Evolutionary conservation across 2,797 vertebrate species (phyloP).

Genomic region (Smutsia gigantea): DNA sequence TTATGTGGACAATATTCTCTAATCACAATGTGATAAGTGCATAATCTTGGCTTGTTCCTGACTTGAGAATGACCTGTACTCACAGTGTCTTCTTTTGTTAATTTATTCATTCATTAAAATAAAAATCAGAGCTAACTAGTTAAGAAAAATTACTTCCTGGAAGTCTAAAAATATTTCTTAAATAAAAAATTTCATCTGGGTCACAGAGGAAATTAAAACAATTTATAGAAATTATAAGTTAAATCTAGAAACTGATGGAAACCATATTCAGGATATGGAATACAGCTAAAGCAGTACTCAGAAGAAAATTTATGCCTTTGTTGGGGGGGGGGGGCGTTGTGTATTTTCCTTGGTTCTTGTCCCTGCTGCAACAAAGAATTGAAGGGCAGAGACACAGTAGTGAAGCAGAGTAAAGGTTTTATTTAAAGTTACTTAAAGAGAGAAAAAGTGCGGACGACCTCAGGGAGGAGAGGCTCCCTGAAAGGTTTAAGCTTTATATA

Average conservation of each 20-base stretch:
- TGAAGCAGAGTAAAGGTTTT: no score
- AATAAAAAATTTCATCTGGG: background rate
- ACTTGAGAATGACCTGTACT: background rate
- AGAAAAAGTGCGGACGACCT: no score
- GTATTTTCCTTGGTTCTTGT: no score
- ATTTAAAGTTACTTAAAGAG: no score
- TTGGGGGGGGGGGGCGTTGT: no score
- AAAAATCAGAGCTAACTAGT: background rate
- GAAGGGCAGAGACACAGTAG: no score
- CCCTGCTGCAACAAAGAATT: no score
- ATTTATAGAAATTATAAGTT: background rate
- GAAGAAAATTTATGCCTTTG: background rate
- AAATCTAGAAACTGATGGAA: background rate
- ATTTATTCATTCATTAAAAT: background rate
- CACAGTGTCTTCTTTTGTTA: background rate
- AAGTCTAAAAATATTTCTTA: background rate
- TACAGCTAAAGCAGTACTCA: background rate
- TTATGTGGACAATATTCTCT: background rate
- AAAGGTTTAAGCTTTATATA: no score
- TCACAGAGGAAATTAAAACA: constrained; percentile 8
- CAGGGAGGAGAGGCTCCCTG: no score
- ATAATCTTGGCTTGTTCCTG: background rate
- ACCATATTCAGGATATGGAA: background rate
- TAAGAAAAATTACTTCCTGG: background rate
- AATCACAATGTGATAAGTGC: background rate